Evolutionary conservation across 2,797 vertebrate genomes (phyloP), one percentile per base, ranked within the genome.

Genomic region (Myotis planiceps): DNA sequence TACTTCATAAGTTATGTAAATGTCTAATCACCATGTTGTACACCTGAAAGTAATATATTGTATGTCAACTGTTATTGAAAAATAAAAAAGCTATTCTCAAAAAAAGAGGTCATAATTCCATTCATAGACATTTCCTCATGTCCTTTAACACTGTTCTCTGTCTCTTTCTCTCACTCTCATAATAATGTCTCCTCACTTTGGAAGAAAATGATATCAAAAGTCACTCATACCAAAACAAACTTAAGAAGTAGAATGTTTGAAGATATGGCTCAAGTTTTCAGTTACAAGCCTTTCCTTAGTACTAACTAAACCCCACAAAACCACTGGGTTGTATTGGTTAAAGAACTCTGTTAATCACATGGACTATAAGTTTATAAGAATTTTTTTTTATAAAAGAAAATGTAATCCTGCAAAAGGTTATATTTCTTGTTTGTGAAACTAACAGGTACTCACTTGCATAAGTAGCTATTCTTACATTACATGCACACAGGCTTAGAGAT

Each of bases 401-500:
- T 15, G 3, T 71, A 75, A 91, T 53, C 10, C 53, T 63, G 27
- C 4, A 47, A 15, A 80, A 83, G 53, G 87, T 9, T 45, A 3
- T 79, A 51, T 79, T 87, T 63, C 32, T 90, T 84, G 14, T 84
- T 94, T 75, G 49, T 65, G 49, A 32, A 88, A 51, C 34, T 51
- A 83, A 90, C 83, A 68, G 68, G 53, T 69, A 71, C 37, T 80
- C 81, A 89, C 69, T 88, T 94, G 47, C 49, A 37, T 2, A 63
- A 80, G 80, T 89, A 74, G 21, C 34, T 53, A 12, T 45, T 66
- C 63, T 83, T 90, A 63, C 29, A 16, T 83, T 88, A 79, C 84
- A 92, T 83, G 81, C 84, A 97, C 90, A 96, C 39, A 89, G 58
- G 68, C 91, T 90, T 91, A 92, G 68, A 63, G 72, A 92, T 89